A percentile compares a stretch with the other conserved stretches of the same genome.
Conservation (phyloP, 2,113 vertebrate species). For the Mastomys coucha region DNA sequence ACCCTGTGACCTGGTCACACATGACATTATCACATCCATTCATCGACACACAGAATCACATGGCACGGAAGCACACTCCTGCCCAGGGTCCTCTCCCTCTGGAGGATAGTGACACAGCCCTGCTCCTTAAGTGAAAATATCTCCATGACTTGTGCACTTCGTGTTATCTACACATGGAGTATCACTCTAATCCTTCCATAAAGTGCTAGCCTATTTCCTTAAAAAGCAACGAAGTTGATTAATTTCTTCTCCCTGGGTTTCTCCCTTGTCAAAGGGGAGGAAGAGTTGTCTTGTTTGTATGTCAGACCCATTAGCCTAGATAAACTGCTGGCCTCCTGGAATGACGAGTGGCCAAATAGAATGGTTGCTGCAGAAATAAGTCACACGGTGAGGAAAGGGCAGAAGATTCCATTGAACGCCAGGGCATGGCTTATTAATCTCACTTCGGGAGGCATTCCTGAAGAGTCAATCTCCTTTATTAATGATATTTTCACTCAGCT, state of each 20-base stretch:
- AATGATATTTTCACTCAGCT: conserved; percentile 92
- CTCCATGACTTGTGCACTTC: no score
- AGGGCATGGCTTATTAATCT: conserved; percentile 92
- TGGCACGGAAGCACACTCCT: neutral
- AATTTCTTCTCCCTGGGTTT: conserved; percentile 61
- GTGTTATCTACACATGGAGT: neutral
- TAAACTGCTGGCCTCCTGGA: conserved; percentile 85
- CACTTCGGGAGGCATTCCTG: conserved; percentile 90
- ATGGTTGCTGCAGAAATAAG: conserved; percentile 89
- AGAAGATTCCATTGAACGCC: conserved; percentile 90
- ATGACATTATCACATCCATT: fast-evolving
- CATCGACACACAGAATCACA: neutral
- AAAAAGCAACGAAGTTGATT: conserved; percentile 35
- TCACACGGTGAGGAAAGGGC: conserved; percentile 87
- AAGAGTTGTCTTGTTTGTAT: conserved; percentile 86
- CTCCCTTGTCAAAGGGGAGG: conserved; percentile 68
- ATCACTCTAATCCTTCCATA: neutral
- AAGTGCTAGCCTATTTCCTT: conserved; percentile 41
- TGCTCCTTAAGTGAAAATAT: neutral
- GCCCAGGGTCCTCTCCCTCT: neutral
- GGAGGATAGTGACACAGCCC: neutral
- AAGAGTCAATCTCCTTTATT: conserved; percentile 92
- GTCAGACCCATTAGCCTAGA: conserved; percentile 86
- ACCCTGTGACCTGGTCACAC: neutral
- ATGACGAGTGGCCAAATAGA: conserved; percentile 90